Evolutionary conservation across 2,113 vertebrate genomes (phyloP), one percentile per base, ranked within the genome.

Genomic region (Zeus faber): DNA sequence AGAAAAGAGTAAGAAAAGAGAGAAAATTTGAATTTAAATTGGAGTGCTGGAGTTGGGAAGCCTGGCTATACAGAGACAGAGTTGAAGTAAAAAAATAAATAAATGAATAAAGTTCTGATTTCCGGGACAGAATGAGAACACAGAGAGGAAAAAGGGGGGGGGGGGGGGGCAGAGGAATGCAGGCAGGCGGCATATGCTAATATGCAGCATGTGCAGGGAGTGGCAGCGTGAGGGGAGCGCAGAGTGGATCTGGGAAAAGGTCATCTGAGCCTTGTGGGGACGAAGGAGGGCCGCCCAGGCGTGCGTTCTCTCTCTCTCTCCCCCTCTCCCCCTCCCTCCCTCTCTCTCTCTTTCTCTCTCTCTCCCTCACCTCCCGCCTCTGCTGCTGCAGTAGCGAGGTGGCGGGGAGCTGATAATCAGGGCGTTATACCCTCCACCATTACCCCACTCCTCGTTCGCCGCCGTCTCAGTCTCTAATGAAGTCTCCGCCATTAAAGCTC

Each of bases 401-500:
- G 73, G 72, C 41, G 66, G 69, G 35, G 69, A 69, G 81, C 78
- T 62, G 70, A 79, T 87, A 83, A 85, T 84, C 80, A 65, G 53
- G 54, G 58, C 63, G 63, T 72, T 76, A 77, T 79, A 85, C 80
- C 81, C 74, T 50, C 59, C 33, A 14, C 33, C 33, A 37, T n/a
- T 5, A 37, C 33, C 33, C n/a, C 33, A n/a, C n/a, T n/a, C 33
- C 76, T 78, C 72, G 80, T 71, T 79, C 74, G 17, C 35, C 74
- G 76, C 76, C 70, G 54, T 66, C 78, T 79, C 80, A 52, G 62
- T 74, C 77, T 79, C 80, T 87, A 83, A 87, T 83, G 82, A 86
- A 85, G 82, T 82, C 67, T 53, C 69, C 45, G 8, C 58, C 62
- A 82, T 80, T 85, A 87, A 84, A 80, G 72, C 76, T 71, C 79